Percentiles rank a stretch among this genome's conserved stretches.
These are phyloP conservation scores for Bugulina stolonifera DNA, from an alignment of 2,888 invertebrate species.

Conservation along the genomic window DNA sequence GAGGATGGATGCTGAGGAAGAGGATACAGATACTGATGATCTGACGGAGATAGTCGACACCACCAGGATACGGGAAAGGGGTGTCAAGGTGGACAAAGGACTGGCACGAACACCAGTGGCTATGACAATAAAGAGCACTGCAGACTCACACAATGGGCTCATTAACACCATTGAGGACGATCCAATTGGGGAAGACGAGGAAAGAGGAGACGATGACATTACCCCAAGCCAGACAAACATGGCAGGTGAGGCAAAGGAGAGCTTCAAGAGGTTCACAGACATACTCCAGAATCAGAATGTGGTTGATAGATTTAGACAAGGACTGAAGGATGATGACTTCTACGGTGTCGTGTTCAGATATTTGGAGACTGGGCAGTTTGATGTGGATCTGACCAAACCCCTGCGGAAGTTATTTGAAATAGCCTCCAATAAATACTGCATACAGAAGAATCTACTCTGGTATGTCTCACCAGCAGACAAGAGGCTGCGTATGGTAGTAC, in stretches of 20 bases:
- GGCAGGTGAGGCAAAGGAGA: not conserved
- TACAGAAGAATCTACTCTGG: not conserved
- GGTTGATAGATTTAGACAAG: not conserved
- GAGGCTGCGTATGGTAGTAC: not conserved
- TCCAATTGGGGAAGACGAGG: not conserved
- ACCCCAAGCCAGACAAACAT: not conserved
- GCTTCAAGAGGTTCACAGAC: not conserved
- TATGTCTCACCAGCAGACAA: not conserved
- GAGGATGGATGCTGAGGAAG: not conserved
- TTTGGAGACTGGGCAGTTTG: not conserved
- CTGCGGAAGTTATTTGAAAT: not conserved
- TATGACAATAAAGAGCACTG: not conserved
- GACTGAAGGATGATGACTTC: not conserved
- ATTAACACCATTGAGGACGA: not conserved
- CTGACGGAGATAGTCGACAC: no score
- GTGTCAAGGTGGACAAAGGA: not conserved
- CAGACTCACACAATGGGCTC: not conserved
- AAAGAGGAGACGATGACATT: not conserved
- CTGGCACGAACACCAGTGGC: no score
- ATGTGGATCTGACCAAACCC: not conserved
- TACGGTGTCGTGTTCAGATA: not conserved
- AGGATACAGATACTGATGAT: not conserved
- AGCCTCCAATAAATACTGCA: not conserved
- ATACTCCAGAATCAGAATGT: not conserved
- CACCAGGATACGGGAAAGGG: no score